phyloP scores from a whole-genome alignment of 2,888 invertebrate species.

The Protonemura montana region DNA sequence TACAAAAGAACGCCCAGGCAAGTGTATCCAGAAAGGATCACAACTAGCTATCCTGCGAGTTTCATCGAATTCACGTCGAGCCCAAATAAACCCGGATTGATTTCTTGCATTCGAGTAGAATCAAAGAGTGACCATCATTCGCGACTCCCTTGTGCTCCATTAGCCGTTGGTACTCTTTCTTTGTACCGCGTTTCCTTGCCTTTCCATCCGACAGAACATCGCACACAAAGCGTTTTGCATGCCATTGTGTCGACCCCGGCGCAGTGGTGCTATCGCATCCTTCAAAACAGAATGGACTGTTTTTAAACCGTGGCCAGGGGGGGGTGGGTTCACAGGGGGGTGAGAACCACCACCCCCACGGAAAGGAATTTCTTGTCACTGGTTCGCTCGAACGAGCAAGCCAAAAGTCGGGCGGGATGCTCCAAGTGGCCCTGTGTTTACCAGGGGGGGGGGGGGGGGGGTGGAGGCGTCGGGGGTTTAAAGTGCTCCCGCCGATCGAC shows the following conservation, averaged over 20 bases:
- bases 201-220: no score
- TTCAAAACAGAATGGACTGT: not conserved
- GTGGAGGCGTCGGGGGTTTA: not conserved
- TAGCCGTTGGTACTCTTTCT: no score
- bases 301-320: not conserved
- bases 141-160: no score
- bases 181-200: no score
- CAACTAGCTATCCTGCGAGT: no score
- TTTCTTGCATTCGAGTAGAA: no score
- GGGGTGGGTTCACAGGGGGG: conserved; percentile 1
- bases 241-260: not conserved
- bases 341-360: conserved; percentile 38
- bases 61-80: no score
- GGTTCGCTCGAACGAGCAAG: conserved; percentile 52
- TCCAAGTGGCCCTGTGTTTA: conserved; percentile 46
- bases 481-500: conserved; percentile 16
- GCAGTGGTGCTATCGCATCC: not conserved
- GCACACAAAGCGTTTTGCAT: not conserved
- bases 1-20: no score
- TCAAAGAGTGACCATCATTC: no score
- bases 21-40: no score
- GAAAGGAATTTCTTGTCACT: conserved; percentile 54
- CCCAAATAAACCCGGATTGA: no score
- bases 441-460: conserved; percentile 30
- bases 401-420: conserved; percentile 49